phyloP scores from a whole-genome alignment of 2,113 vertebrate genomes.

The Melanocharis versteri region DNA sequence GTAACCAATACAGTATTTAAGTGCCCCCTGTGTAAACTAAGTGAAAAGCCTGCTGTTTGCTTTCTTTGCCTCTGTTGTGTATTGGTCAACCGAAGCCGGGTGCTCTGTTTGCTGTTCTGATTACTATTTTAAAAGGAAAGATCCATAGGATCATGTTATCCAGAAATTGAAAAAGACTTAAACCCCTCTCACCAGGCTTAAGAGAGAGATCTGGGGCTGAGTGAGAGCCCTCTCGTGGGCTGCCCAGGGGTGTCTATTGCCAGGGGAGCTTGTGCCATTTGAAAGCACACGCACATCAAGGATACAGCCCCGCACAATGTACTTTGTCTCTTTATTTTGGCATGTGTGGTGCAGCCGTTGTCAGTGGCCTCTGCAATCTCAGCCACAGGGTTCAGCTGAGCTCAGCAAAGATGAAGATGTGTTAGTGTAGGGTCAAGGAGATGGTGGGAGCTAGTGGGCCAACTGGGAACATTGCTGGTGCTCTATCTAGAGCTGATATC shows the following conservation, averaged over 20 bases:
- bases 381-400: neutral
- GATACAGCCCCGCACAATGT: neutral
- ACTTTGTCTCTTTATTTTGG: constrained; percentile 50
- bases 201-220: neutral
- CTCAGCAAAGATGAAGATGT: neutral
- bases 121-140: constrained; percentile 57
- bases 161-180: constrained; percentile 37
- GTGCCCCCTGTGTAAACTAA: constrained; percentile 56
- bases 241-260: neutral
- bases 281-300: neutral
- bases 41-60: constrained; percentile 56
- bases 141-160: constrained; percentile 53
- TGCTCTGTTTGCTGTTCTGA: constrained; percentile 53
- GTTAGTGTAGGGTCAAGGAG: neutral
- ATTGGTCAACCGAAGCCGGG: neutral
- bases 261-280: neutral
- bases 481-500: neutral
- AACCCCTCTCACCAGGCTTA: constrained; percentile 5
- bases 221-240: neutral
- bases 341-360: neutral
- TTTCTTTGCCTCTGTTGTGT: constrained; percentile 56
- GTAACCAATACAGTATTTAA: constrained; percentile 60
- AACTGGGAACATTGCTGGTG: neutral
- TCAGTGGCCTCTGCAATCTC: neutral
- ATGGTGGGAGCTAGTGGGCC: neutral